These are phyloP conservation scores for Rhynchonycteris naso DNA, from an alignment of 2,797 vertebrate species.

Conservation along the genomic window DNA sequence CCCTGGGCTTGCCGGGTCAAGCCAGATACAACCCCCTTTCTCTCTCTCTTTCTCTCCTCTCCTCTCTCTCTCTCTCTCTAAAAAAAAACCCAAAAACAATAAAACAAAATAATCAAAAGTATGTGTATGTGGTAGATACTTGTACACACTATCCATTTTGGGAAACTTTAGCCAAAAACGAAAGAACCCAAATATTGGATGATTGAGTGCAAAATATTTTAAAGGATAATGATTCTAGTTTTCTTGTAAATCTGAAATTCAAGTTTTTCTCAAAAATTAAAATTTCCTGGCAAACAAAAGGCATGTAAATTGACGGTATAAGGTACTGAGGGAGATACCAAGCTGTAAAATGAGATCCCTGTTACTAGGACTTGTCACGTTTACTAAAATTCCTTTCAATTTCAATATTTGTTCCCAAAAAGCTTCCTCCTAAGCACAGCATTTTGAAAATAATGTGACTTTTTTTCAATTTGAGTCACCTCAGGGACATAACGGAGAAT, in stretches of 20 bases:
- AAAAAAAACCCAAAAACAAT: not conserved
- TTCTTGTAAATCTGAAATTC: too few species aligned
- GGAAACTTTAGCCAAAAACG: not conserved
- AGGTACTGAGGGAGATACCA: not conserved
- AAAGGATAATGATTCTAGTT: not conserved
- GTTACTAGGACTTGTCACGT: not conserved
- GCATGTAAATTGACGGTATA: conserved; percentile 19
- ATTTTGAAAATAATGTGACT: conserved; percentile 11
- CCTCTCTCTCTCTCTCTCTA: too few species aligned
- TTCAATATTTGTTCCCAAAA: conserved; percentile 24
- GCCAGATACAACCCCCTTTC: too few species aligned
- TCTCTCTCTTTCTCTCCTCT: too few species aligned
- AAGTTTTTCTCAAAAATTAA: not conserved
- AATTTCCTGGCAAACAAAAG: conserved; percentile 45
- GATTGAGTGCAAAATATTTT: not conserved
- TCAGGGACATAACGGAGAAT: not conserved
- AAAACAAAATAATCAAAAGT: conserved; percentile 54
- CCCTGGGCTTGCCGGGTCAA: too few species aligned
- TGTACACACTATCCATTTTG: not conserved
- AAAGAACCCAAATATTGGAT: conserved; percentile 13
- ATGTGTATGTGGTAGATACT: not conserved
- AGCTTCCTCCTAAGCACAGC: not conserved
- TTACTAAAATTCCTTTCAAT: not conserved
- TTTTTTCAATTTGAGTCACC: not conserved
- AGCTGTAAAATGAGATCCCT: not conserved